Percentiles rank a stretch among this genome's conserved stretches.
Conservation (phyloP, 2,113 vertebrate species). For the Okapia johnstoni region DNA sequence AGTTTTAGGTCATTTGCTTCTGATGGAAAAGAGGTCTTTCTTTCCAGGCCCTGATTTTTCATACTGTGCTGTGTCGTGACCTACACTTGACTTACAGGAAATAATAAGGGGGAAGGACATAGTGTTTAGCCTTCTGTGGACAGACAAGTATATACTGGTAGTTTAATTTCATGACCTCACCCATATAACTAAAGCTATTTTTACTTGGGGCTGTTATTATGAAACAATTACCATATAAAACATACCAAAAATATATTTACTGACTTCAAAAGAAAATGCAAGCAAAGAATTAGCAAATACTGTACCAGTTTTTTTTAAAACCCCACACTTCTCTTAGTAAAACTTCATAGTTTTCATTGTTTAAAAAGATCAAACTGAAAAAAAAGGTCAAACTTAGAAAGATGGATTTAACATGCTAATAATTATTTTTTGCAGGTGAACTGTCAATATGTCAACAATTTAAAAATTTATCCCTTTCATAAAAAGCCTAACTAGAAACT, state of each 20-base stretch:
- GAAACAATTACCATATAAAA: conserved; percentile 75
- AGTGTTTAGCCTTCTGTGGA: conserved; percentile 22
- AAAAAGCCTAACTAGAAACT: background rate
- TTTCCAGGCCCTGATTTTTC: background rate
- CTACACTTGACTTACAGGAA: conserved; percentile 32
- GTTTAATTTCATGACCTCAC: conserved; percentile 32
- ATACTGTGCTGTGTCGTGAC: background rate
- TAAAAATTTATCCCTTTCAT: background rate
- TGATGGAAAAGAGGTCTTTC: background rate
- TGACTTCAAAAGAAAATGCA: background rate
- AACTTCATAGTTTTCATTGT: background rate
- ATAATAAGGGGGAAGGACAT: background rate
- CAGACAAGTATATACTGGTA: conserved; percentile 45
- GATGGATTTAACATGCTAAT: background rate
- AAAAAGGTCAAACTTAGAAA: background rate
- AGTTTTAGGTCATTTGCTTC: background rate
- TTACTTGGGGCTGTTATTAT: conserved; percentile 76
- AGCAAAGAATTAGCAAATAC: background rate
- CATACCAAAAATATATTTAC: conserved; percentile 49
- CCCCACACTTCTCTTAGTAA: background rate
- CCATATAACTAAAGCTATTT: conserved; percentile 75
- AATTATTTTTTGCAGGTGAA: background rate
- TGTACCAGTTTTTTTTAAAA: background rate
- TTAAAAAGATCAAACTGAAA: background rate
- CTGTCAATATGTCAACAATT: background rate